A percentile compares a stretch with the other conserved stretches of the same genome.
These are phyloP conservation scores for Microchirus variegatus DNA, from an alignment of 2,797 vertebrate genomes.

Conservation along the genomic window DNA sequence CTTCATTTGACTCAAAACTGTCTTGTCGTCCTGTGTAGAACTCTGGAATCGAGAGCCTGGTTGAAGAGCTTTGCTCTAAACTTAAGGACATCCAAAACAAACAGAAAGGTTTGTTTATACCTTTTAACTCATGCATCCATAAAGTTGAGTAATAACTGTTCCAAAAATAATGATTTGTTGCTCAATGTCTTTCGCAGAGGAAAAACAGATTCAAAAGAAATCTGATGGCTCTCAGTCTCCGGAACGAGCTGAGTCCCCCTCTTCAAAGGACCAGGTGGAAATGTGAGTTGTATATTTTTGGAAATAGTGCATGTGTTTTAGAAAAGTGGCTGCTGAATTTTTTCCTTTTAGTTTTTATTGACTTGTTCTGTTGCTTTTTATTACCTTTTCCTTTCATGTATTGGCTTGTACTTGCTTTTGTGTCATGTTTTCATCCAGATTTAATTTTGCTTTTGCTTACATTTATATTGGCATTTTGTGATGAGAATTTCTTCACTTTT, in stretches of 20 bases:
- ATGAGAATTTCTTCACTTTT: no score
- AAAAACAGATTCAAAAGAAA: slow-evolving; percentile 94
- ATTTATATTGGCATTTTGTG: no score
- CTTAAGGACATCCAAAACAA: slow-evolving; percentile 98
- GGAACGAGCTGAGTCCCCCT: slow-evolving; percentile 90
- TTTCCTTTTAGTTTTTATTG: no score
- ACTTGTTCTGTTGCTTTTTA: no score
- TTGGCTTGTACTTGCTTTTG: no score
- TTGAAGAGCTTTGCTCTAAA: slow-evolving; percentile 99
- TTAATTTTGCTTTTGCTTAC: no score
- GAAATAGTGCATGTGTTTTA: background rate
- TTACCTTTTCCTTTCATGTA: no score
- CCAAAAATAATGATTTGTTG: background rate
- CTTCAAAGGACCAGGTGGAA: slow-evolving; percentile 99
- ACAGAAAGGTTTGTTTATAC: slow-evolving; percentile 88
- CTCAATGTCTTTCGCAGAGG: slow-evolving; percentile 82
- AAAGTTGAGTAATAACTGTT: background rate
- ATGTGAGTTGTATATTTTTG: slow-evolving; percentile 84
- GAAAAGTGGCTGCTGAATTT: no score
- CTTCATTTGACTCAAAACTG: background rate
- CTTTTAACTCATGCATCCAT: background rate
- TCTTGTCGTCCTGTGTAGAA: slow-evolving; percentile 81
- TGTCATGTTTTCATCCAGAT: no score
- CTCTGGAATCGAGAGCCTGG: slow-evolving; percentile 97
- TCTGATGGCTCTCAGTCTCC: slow-evolving; percentile 92